Conservation (phyloP, 2,888 invertebrate species). For the Pilophorus perplexus region DNA sequence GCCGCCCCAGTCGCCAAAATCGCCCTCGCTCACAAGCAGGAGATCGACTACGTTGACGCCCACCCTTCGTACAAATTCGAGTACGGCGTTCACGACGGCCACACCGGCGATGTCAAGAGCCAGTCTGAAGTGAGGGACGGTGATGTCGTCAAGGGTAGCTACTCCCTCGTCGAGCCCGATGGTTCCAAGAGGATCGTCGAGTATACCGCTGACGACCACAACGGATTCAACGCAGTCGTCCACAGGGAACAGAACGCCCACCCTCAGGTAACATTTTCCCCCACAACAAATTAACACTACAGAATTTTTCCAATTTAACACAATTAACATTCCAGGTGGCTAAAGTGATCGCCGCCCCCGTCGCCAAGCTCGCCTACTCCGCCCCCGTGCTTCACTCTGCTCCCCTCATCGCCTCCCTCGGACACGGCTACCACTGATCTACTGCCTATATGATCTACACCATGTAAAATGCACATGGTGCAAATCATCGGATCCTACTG, state of each 20-base stretch:
- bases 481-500: too few species aligned
- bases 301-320: not conserved
- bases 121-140: conserved; percentile 56
- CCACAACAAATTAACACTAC: not conserved
- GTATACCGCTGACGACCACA: conserved; percentile 50
- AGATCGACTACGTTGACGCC: conserved; percentile 42
- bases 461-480: not conserved
- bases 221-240: conserved; percentile 50
- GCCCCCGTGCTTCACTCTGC: conserved; percentile 12
- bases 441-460: not conserved
- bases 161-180: conserved; percentile 51
- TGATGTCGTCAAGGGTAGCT: conserved; percentile 55
- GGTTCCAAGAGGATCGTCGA: conserved; percentile 49
- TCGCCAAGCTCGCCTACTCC: conserved; percentile 32
- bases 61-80: conserved; percentile 53
- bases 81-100: conserved; percentile 55
- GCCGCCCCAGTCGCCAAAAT: conserved; percentile 32
- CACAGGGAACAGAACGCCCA: conserved; percentile 48
- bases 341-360: conserved; percentile 20
- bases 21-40: conserved; percentile 26
- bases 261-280: conserved; percentile 33
- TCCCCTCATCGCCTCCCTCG: conserved; percentile 26
- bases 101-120: conserved; percentile 55
- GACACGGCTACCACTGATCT: conserved; percentile 31
- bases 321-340: conserved; percentile 20